Evolutionary conservation across 1,140 invertebrate species (phyloP), one percentile per base, ranked within the genome.

Genomic region (Teleogryllus occipitalis): DNA sequence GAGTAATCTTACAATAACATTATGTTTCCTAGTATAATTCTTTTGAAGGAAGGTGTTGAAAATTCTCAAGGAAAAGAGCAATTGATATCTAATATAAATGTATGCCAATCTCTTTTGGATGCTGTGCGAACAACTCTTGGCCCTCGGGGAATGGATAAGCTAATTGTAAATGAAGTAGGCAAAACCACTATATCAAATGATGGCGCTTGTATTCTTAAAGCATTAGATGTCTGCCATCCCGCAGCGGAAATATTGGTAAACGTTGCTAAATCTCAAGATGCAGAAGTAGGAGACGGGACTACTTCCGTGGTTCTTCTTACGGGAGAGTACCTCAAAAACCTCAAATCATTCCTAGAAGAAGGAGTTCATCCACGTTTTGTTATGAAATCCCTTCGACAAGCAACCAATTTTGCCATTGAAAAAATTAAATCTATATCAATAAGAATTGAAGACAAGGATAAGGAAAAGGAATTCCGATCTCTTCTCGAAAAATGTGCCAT

Each of bases 211-310:
- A 99, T 99, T 82, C 92, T 99, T 89, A 99, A 99, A 87, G 89
- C 98, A 47, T 87, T 99, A 73, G 97, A 99, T 85, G 94, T 99
- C 84, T 92, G 99, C 78, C 98, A 99, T 88, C 98, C 98, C 7
- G 98, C 98, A 47, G 98, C 97, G 0, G 97, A 96, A 88, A 98
- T 95, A 18, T 87, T 99, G 74, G 98, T 99, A 15, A 98, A 99
- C 84, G 99, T 99, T 86, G 98, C 98, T 15, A 98, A 98, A 86
- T 99, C 97, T 78, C 98, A 99, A 87, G 98, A 99, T 92, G 96
- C 96, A 78, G 98, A 99, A 91, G 98, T 97, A 12, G 98, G 98
- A 27, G 98, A 99, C 90, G 98, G 98, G 46, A 99, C 98, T 39
- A 99, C 98, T 0, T 97, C 94, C 82, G 97, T 99, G 39, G 97